phyloP scores from a whole-genome alignment of 2,113 vertebrate species.

The Pongo pygmaeus region DNA sequence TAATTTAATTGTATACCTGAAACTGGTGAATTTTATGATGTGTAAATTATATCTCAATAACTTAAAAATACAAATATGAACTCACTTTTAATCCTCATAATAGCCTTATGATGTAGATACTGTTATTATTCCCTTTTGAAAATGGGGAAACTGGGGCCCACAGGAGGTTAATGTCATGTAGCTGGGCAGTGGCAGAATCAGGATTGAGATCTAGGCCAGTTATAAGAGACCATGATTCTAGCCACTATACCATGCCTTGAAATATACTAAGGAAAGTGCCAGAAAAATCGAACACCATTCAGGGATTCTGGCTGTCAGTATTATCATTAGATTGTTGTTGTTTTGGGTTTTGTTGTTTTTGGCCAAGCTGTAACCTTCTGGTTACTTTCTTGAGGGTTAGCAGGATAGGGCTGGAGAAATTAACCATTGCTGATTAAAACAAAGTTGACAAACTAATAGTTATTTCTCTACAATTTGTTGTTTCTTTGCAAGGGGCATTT shows the following conservation, averaged over 20 bases:
- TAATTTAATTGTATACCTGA: constrained; percentile 5
- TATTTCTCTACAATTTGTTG: neutral
- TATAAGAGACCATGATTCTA: neutral
- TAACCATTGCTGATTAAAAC: neutral
- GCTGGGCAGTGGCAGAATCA: neutral
- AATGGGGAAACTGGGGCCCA: neutral
- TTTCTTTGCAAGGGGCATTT: constrained; percentile 6
- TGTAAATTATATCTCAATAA: neutral
- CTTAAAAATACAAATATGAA: neutral
- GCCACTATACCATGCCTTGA: neutral
- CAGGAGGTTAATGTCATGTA: neutral
- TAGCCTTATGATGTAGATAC: neutral
- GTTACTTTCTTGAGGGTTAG: neutral
- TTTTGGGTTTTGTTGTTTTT: neutral
- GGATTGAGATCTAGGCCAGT: neutral
- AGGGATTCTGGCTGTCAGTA: neutral
- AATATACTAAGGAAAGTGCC: neutral
- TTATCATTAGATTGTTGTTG: neutral
- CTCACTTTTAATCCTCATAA: neutral
- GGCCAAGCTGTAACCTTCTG: neutral
- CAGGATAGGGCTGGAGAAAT: neutral
- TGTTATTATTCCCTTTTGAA: neutral
- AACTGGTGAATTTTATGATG: neutral
- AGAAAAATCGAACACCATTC: neutral
- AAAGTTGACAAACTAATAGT: neutral